phyloP scores from a whole-genome alignment of 2,888 invertebrate genomes.

The Drosophila neotestacea region DNA sequence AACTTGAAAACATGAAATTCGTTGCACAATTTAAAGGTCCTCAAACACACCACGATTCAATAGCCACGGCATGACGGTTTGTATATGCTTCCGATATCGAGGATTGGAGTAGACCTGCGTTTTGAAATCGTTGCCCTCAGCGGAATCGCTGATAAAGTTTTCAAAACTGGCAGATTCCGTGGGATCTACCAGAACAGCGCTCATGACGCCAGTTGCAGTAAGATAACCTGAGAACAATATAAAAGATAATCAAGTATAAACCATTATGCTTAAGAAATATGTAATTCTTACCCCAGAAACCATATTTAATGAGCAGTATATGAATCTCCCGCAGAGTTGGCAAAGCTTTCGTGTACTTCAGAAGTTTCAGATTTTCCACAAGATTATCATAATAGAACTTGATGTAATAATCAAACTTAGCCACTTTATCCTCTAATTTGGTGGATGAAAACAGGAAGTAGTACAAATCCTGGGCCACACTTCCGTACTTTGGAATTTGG shows the following conservation, averaged over 20 bases:
- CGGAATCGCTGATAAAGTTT: constrained; percentile 52
- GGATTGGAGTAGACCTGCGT: constrained; percentile 62
- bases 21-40: constrained; percentile 18
- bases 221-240: constrained; percentile 49
- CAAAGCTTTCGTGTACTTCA: constrained; percentile 73
- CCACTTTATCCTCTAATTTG: constrained; percentile 73
- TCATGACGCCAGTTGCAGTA: constrained; percentile 69
- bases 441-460: constrained; percentile 81
- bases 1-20: not conserved
- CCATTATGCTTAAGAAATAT: not conserved
- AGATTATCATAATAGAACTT: constrained; percentile 78
- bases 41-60: constrained; percentile 70
- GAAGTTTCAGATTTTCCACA: constrained; percentile 62
- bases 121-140: constrained; percentile 56
- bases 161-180: constrained; percentile 66
- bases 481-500: constrained; percentile 76
- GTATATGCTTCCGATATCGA: constrained; percentile 74
- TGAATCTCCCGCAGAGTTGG: constrained; percentile 77
- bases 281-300: constrained; percentile 72
- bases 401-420: constrained; percentile 81
- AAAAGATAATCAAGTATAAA: not conserved
- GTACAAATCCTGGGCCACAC: constrained; percentile 76
- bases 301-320: constrained; percentile 64
- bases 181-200: constrained; percentile 69
- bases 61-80: constrained; percentile 77